Conservation (phyloP, 1,140 invertebrate genomes). For the Ooceraea biroi region DNA sequence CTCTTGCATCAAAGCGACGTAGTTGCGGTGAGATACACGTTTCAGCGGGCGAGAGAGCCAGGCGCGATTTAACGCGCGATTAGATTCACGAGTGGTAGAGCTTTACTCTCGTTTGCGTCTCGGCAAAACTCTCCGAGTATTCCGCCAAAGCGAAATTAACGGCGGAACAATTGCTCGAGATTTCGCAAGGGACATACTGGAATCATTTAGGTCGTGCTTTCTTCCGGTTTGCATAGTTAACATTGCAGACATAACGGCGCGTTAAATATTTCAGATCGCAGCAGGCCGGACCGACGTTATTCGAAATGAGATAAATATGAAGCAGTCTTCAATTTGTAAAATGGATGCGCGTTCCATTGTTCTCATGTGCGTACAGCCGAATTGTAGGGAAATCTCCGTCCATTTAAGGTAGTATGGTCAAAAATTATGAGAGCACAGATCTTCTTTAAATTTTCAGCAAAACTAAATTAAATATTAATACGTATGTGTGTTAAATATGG, state of each 20-base stretch:
- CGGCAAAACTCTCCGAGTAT: constrained; percentile 3
- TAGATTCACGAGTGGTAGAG: constrained; percentile 35
- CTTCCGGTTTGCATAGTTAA: neutral
- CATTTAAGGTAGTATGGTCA: too few species aligned
- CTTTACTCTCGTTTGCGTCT: constrained; percentile 34
- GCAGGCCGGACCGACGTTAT: neutral
- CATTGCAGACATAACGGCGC: neutral
- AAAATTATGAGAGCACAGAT: too few species aligned
- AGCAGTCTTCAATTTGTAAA: constrained; percentile 7
- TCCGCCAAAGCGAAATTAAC: neutral
- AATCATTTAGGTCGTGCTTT: neutral
- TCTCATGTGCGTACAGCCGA: neutral
- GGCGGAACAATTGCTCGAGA: constrained; percentile 5
- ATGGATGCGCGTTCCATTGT: neutral
- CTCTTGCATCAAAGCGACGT: constrained; percentile 47
- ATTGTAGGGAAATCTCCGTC: neutral
- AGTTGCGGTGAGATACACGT: constrained; percentile 39
- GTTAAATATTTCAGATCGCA: constrained; percentile 20
- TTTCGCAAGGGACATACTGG: neutral
- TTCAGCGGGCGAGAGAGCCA: constrained; percentile 23
- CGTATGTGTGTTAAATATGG: too few species aligned
- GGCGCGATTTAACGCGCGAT: constrained; percentile 48
- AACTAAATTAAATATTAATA: too few species aligned
- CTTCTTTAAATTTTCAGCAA: too few species aligned
- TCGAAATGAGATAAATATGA: constrained; percentile 15